Evolutionary conservation across 1,140 invertebrate species (phyloP).

Genomic region (Danaus melanippus): DNA sequence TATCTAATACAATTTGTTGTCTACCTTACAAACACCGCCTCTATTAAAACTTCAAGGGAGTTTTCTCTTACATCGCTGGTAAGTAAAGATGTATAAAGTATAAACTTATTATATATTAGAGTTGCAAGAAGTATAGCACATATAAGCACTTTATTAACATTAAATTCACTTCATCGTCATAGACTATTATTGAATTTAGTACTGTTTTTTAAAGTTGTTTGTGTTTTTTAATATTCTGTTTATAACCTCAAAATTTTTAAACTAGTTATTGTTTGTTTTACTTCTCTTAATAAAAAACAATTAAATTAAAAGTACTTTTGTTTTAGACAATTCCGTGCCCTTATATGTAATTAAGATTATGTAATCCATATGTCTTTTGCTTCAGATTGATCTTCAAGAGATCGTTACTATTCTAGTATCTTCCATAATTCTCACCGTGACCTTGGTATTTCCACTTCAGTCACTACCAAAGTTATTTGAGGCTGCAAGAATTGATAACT

Average conservation of each 20-base stretch:
- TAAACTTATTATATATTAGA: too few relatives aligned
- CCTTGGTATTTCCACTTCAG: slow-evolving; percentile 80
- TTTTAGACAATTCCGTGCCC: not conserved
- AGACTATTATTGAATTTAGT: too few relatives aligned
- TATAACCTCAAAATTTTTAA: too few relatives aligned
- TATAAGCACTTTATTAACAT: too few relatives aligned
- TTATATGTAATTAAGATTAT: slow-evolving; percentile 8
- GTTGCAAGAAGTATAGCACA: too few relatives aligned
- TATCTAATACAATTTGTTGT: slow-evolving; percentile 82
- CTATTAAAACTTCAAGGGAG: slow-evolving; percentile 70
- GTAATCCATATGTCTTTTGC: slow-evolving; percentile 20
- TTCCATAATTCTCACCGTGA: slow-evolving; percentile 75
- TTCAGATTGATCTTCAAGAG: slow-evolving; percentile 63
- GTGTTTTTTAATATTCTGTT: too few relatives aligned
- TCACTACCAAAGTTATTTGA: slow-evolving; percentile 74
- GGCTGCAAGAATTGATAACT: slow-evolving; percentile 19
- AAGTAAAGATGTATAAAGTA: slow-evolving; percentile 30
- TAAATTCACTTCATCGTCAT: too few relatives aligned
- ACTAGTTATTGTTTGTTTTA: too few relatives aligned
- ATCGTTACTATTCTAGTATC: slow-evolving; percentile 60
- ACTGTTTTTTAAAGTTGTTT: too few relatives aligned
- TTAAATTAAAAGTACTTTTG: not conserved
- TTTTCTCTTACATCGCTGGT: slow-evolving; percentile 72
- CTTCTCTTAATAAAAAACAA: too few relatives aligned
- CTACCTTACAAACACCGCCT: slow-evolving; percentile 76